These are phyloP conservation scores for Psophia crepitans DNA, from an alignment of 2,113 vertebrate species.

Conservation along the genomic window DNA sequence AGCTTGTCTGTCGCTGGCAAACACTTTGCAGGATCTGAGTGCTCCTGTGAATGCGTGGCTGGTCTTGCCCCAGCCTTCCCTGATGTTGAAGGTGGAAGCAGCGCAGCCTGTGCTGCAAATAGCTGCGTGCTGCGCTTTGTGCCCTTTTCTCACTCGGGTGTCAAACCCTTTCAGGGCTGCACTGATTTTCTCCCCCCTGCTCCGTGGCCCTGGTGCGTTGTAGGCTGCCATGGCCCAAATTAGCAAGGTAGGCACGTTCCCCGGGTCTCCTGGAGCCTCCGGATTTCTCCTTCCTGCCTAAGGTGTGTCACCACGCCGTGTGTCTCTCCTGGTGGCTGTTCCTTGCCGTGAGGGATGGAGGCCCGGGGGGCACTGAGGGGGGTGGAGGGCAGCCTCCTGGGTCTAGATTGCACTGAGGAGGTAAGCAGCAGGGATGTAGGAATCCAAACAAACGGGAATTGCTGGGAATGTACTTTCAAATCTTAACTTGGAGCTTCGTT, in stretches of 20 bases:
- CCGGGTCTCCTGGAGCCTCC: not conserved
- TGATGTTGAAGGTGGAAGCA: too few species aligned
- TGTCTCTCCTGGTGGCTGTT: not conserved
- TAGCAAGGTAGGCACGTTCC: not conserved
- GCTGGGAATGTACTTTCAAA: not conserved
- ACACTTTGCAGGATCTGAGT: not conserved
- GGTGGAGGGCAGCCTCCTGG: not conserved
- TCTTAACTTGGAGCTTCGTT: not conserved
- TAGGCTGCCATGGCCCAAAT: not conserved
- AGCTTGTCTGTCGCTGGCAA: not conserved
- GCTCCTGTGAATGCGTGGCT: too few species aligned
- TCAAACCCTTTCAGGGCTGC: not conserved
- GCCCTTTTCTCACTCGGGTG: not conserved
- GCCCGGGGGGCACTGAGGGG: rapidly evolving
- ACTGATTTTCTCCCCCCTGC: not conserved
- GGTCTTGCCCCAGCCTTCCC: not conserved
- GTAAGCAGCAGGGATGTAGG: not conserved
- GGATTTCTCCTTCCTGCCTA: not conserved
- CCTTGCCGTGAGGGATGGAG: not conserved
- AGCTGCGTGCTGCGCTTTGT: rapidly evolving
- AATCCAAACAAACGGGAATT: not conserved
- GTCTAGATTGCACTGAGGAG: not conserved
- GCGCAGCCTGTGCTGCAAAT: not conserved
- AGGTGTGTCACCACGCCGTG: too few species aligned
- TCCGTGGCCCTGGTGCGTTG: rapidly evolving